A percentile compares a stretch with the other conserved stretches of the same genome.
phyloP scores from a whole-genome alignment of 2,113 vertebrate species.

The Tretioscincus oriximinensis region DNA sequence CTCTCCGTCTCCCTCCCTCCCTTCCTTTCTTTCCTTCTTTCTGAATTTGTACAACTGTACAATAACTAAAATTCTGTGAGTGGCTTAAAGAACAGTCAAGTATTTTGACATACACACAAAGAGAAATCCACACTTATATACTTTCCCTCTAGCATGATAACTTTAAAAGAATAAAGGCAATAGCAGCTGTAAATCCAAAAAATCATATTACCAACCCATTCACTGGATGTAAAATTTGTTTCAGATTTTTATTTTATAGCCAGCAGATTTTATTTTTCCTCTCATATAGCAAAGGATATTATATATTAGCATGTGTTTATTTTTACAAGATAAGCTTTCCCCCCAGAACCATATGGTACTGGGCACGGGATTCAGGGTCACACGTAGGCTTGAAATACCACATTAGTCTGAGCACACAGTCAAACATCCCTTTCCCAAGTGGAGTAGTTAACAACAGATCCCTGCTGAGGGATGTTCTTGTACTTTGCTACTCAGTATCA shows the following conservation, averaged over 20 bases:
- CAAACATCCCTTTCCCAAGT: neutral
- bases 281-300: neutral
- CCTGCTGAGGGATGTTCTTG: neutral
- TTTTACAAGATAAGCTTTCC: constrained; percentile 12
- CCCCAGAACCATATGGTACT: neutral
- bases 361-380: neutral
- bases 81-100: too few species aligned
- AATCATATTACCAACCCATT: neutral
- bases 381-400: neutral
- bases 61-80: too few species aligned
- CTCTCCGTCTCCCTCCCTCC: too few species aligned
- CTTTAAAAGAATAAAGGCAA: neutral
- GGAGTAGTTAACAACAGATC: accelerated
- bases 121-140: too few species aligned
- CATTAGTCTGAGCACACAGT: neutral
- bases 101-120: too few species aligned
- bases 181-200: neutral
- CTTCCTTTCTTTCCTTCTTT: too few species aligned
- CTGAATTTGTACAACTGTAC: too few species aligned
- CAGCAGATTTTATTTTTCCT: constrained; percentile 4
- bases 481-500: accelerated
- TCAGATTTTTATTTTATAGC: neutral
- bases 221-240: neutral
- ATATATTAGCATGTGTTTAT: constrained; percentile 8
- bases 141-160: neutral